phyloP scores from a whole-genome alignment of 2,888 invertebrate genomes.

The Ferrisia virgata region DNA sequence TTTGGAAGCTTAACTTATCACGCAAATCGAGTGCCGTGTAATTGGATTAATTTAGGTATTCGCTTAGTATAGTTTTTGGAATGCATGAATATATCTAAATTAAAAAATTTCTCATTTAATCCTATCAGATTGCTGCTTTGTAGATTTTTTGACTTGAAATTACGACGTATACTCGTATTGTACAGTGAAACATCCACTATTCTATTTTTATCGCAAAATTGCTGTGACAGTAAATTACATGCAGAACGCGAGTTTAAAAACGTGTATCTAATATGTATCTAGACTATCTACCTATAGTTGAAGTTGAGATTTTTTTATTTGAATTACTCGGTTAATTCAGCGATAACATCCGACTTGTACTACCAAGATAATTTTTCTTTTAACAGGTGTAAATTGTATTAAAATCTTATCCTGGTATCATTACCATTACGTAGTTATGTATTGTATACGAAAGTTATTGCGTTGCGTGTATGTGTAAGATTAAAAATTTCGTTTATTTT shows the following conservation, averaged over 20 bases:
- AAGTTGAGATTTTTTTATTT: neutral
- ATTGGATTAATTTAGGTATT: too few species aligned
- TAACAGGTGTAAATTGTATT: neutral
- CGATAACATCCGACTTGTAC: neutral
- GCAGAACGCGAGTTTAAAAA: neutral
- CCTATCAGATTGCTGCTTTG: too few species aligned
- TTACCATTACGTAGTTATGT: neutral
- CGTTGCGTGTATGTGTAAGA: neutral
- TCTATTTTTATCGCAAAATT: conserved; percentile 11
- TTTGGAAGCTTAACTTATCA: too few species aligned
- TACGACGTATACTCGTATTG: neutral
- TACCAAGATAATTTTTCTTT: neutral
- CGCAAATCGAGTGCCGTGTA: too few species aligned
- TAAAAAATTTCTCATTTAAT: too few species aligned
- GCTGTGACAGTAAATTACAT: neutral
- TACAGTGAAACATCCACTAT: neutral
- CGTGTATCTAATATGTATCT: neutral
- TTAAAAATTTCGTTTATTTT: too few species aligned
- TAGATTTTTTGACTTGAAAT: conserved; percentile 4
- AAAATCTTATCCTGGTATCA: neutral
- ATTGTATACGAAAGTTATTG: neutral
- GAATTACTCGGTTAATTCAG: neutral
- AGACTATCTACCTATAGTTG: too few species aligned
- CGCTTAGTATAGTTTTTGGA: too few species aligned
- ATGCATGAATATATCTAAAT: too few species aligned